Percentiles rank a stretch among this genome's conserved stretches.
phyloP scores from a whole-genome alignment of 2,113 vertebrate species.

The Conger conger region DNA sequence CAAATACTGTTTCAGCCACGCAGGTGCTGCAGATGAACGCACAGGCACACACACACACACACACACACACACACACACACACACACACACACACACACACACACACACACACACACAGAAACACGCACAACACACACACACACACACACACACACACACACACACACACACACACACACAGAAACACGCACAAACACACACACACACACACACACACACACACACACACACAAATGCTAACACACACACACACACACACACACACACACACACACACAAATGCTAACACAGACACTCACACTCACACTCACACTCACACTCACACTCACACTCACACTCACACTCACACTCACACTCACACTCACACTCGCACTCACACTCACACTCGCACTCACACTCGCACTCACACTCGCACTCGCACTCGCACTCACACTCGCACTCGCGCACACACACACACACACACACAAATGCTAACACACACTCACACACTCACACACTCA shows the following conservation, averaged over 20 bases:
- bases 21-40: too few relatives aligned
- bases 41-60: too few relatives aligned
- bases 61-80: too few relatives aligned
- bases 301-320: constrained; percentile 18
- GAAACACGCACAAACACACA: too few relatives aligned
- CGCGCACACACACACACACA: not conserved
- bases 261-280: not conserved
- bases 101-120: not conserved
- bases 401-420: constrained; percentile 14
- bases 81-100: not conserved
- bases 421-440: constrained; percentile 7
- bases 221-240: not conserved
- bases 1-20: too few relatives aligned
- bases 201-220: too few relatives aligned
- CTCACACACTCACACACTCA: too few relatives aligned
- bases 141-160: not conserved
- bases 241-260: not conserved
- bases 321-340: not conserved
- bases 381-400: constrained; percentile 45
- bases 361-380: constrained; percentile 24
- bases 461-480: too few relatives aligned
- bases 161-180: not conserved
- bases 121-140: not conserved
- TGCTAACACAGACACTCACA: constrained; percentile 40
- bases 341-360: constrained; percentile 38